A percentile compares a stretch with the other conserved stretches of the same genome.
phyloP scores from a whole-genome alignment of 2,797 vertebrate genomes.

The Antennarius maculatus region DNA sequence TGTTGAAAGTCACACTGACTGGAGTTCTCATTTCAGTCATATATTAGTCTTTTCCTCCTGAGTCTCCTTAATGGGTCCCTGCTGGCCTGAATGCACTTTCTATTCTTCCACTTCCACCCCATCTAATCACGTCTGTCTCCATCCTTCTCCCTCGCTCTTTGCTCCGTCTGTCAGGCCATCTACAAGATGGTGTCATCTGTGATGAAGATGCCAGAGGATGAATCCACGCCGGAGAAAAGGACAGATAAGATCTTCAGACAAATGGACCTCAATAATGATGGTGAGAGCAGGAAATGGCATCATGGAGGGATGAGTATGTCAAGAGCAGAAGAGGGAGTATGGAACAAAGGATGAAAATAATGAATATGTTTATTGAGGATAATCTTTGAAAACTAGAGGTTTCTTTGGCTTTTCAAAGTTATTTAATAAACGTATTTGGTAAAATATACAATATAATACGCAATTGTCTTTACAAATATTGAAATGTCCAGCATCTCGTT shows the following conservation, averaged over 20 bases:
- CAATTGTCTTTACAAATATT: too few species aligned
- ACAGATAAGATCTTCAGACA: conserved; percentile 99
- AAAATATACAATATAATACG: too few species aligned
- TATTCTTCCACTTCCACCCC: conserved; percentile 9
- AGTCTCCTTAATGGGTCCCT: conserved; percentile 42
- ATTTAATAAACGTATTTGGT: too few species aligned
- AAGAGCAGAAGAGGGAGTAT: neutral
- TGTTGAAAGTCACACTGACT: conserved; percentile 22
- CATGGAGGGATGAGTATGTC: neutral
- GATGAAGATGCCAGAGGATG: conserved; percentile 99
- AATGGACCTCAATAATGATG: conserved; percentile 99
- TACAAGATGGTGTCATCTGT: conserved; percentile 99
- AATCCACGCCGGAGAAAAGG: conserved; percentile 97
- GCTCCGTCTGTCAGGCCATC: conserved; percentile 86
- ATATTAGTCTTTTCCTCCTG: conserved; percentile 36
- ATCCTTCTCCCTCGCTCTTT: neutral
- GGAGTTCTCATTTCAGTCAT: conserved; percentile 24
- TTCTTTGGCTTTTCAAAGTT: too few species aligned
- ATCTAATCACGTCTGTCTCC: conserved; percentile 3
- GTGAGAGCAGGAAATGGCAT: conserved; percentile 78
- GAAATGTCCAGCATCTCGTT: too few species aligned
- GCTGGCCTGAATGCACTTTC: conserved; percentile 51
- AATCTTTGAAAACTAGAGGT: conserved; percentile 25
- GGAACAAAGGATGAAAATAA: neutral
- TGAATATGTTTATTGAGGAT: conserved; percentile 14